Percentiles rank a stretch among this genome's conserved stretches.
These are phyloP conservation scores for Melanotaenia trifasciata DNA, from an alignment of 2,797 vertebrate genomes.

Conservation along the genomic window DNA sequence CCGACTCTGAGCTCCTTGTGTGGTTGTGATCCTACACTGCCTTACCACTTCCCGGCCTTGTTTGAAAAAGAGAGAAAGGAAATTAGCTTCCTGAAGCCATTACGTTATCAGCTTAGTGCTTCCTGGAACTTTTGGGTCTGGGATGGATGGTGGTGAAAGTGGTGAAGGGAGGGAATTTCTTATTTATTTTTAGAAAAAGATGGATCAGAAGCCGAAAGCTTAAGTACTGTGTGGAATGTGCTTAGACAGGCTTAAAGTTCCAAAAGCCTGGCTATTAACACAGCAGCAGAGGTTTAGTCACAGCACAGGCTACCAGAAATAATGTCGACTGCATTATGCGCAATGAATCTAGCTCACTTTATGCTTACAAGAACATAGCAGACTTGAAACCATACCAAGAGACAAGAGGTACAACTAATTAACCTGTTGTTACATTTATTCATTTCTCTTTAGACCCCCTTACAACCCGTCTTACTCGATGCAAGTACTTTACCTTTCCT, in stretches of 20 bases:
- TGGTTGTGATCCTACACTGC: slow-evolving; percentile 67
- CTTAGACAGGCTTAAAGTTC: slow-evolving; percentile 33
- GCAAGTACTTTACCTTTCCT: not conserved
- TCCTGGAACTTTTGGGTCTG: slow-evolving; percentile 40
- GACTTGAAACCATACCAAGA: not conserved
- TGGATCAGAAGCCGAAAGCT: slow-evolving; percentile 21
- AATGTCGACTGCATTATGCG: not conserved
- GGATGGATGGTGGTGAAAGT: slow-evolving; percentile 1
- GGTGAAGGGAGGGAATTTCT: not conserved
- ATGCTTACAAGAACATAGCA: not conserved
- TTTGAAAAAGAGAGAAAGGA: slow-evolving; percentile 73
- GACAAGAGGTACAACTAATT: not conserved
- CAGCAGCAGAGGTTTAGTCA: slow-evolving; percentile 12
- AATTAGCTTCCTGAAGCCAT: slow-evolving; percentile 73
- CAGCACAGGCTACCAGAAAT: slow-evolving; percentile 1
- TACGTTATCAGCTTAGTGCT: slow-evolving; percentile 32
- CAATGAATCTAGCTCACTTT: not conserved
- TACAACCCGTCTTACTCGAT: not conserved
- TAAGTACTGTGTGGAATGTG: slow-evolving; percentile 29
- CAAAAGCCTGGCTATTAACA: slow-evolving; percentile 2
- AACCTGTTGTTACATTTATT: not conserved
- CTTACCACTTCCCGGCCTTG: slow-evolving; percentile 83
- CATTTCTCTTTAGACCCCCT: not conserved
- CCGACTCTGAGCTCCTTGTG: slow-evolving; percentile 60
- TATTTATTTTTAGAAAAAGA: slow-evolving; percentile 37